These are phyloP conservation scores for Manduca sexta DNA, from an alignment of 1,140 invertebrate species.

Conservation along the genomic window DNA sequence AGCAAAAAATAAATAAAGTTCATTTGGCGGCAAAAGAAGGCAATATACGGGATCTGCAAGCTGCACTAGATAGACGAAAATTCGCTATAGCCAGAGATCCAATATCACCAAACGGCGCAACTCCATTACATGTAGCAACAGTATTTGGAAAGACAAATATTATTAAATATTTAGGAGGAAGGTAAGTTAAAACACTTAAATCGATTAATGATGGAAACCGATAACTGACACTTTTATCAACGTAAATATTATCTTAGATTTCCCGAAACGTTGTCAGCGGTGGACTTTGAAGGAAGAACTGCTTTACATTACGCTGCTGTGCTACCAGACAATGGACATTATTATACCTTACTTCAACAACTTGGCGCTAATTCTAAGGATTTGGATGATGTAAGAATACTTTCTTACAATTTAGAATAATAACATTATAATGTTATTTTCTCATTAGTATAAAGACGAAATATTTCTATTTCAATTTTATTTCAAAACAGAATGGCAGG, in stretches of 20 bases:
- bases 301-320: conserved; percentile 93
- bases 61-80: conserved; percentile 90
- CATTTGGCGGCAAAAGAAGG: conserved; percentile 91
- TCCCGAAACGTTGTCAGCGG: conserved; percentile 85
- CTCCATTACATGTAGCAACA: conserved; percentile 93
- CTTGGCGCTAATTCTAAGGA: conserved; percentile 87
- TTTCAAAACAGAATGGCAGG: conserved; percentile 79
- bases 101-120: conserved; percentile 87
- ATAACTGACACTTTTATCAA: not conserved
- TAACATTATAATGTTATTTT: no score
- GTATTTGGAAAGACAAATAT: conserved; percentile 85
- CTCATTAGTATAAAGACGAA: no score
- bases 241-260: conserved; percentile 75
- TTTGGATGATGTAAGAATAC: conserved; percentile 84
- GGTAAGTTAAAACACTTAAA: conserved; percentile 28
- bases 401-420: no score
- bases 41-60: conserved; percentile 87
- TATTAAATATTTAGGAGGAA: conserved; percentile 77
- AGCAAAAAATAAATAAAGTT: conserved; percentile 92
- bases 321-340: conserved; percentile 89
- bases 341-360: conserved; percentile 89
- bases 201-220: no score
- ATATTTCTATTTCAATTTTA: conserved; percentile 17
- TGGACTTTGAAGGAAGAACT: conserved; percentile 87
- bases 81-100: conserved; percentile 90